Percentiles rank a stretch among this genome's conserved stretches.
Conservation (phyloP, 1,140 invertebrate species). For the Neotoxoptera formosana region DNA sequence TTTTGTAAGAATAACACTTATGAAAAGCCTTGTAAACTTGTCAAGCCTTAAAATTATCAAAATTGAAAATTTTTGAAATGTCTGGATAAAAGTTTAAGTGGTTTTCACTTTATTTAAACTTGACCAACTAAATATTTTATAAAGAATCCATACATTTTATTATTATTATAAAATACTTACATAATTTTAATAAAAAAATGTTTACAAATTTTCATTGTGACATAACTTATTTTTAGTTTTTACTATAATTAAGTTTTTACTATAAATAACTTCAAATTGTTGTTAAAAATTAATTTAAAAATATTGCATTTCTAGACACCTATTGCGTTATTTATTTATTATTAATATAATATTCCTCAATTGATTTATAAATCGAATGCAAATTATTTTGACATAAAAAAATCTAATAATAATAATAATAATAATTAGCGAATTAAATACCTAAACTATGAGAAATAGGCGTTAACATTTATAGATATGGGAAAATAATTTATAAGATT, state of each 20-base stretch:
- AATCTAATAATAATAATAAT: constrained; percentile 12
- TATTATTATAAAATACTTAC: not conserved
- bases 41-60: too few species aligned
- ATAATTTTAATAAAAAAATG: not conserved
- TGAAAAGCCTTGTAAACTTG: too few species aligned
- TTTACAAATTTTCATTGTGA: not conserved
- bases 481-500: not conserved
- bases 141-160: not conserved
- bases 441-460: not conserved
- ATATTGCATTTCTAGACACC: not conserved
- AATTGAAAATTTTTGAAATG: too few species aligned
- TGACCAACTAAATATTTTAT: not conserved
- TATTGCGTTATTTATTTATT: not conserved
- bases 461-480: not conserved
- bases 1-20: too few species aligned
- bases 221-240: not conserved
- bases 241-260: not conserved
- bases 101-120: not conserved
- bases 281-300: not conserved
- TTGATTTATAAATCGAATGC: not conserved
- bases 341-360: not conserved
- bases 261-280: not conserved
- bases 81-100: too few species aligned
- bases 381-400: constrained; percentile 6
- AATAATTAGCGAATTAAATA: not conserved